Evolutionary conservation across 2,113 vertebrate species (phyloP).

Genomic region (Falco punctatus): DNA sequence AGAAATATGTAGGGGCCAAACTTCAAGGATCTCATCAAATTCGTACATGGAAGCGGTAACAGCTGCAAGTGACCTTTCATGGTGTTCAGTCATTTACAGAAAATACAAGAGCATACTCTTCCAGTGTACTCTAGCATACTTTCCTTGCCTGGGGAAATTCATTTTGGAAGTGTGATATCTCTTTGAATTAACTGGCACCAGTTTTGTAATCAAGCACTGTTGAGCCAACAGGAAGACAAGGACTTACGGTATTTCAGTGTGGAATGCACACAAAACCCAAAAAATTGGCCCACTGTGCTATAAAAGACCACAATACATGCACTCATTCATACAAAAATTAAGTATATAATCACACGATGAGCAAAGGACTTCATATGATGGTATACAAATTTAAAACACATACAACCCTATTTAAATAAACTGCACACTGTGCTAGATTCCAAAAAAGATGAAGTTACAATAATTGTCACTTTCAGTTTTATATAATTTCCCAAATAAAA

Average conservation of each 20-base stretch:
- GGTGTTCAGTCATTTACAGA: not conserved
- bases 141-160: not conserved
- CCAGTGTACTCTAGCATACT: not conserved
- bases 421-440: slow-evolving; percentile 42
- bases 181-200: not conserved
- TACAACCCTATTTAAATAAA: slow-evolving; percentile 63
- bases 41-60: not conserved
- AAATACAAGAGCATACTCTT: not conserved
- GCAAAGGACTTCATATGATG: slow-evolving; percentile 33
- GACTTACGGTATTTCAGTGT: not conserved
- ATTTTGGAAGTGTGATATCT: slow-evolving; percentile 9
- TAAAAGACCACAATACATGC: not conserved
- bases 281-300: not conserved
- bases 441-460: slow-evolving; percentile 53
- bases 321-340: slow-evolving; percentile 47
- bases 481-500: slow-evolving; percentile 67
- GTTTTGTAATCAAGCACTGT: slow-evolving; percentile 48
- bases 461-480: slow-evolving; percentile 57
- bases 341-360: slow-evolving; percentile 10
- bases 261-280: not conserved
- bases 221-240: slow-evolving; percentile 47
- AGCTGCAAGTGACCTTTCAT: slow-evolving; percentile 21
- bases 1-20: not conserved
- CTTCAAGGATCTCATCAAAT: not conserved
- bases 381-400: slow-evolving; percentile 58